Evolutionary conservation across 2,888 invertebrate species (phyloP).

Genomic region (Thymelicus sylvestris): DNA sequence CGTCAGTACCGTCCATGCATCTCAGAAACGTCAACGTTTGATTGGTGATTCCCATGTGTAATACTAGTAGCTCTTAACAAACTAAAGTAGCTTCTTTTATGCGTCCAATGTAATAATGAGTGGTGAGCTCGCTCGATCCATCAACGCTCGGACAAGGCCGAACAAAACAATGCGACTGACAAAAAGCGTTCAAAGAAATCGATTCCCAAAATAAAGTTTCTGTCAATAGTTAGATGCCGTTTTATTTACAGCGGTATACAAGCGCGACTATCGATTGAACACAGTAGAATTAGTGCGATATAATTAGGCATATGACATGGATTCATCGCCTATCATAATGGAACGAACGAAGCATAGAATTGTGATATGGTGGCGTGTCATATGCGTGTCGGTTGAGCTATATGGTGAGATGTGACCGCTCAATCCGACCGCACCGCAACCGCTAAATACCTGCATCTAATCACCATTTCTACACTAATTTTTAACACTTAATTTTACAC

Average conservation of each 20-base stretch:
- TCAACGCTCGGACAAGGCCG: conserved; percentile 72
- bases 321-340: conserved; percentile 78
- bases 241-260: conserved; percentile 42
- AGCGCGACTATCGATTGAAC: conserved; percentile 69
- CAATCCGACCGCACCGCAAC: conserved; percentile 63
- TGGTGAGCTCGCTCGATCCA: conserved; percentile 58
- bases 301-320: conserved; percentile 83
- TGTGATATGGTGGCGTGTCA: conserved; percentile 77
- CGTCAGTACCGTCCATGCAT: conserved; percentile 61
- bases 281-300: conserved; percentile 73
- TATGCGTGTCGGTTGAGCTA: conserved; percentile 68
- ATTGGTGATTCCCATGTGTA: conserved; percentile 84
- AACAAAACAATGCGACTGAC: conserved; percentile 59
- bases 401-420: conserved; percentile 76
- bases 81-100: conserved; percentile 52
- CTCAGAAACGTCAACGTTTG: conserved; percentile 78
- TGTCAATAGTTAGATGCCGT: conserved; percentile 35
- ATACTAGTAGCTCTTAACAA: conserved; percentile 75
- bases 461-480: conserved; percentile 84
- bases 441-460: conserved; percentile 83
- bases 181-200: conserved; percentile 51
- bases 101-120: conserved; percentile 53
- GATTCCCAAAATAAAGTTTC: conserved; percentile 44
- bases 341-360: conserved; percentile 80
- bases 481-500: conserved; percentile 84